These are phyloP conservation scores for Lomographa bimaculata DNA, from an alignment of 2,888 invertebrate genomes.

Conservation along the genomic window DNA sequence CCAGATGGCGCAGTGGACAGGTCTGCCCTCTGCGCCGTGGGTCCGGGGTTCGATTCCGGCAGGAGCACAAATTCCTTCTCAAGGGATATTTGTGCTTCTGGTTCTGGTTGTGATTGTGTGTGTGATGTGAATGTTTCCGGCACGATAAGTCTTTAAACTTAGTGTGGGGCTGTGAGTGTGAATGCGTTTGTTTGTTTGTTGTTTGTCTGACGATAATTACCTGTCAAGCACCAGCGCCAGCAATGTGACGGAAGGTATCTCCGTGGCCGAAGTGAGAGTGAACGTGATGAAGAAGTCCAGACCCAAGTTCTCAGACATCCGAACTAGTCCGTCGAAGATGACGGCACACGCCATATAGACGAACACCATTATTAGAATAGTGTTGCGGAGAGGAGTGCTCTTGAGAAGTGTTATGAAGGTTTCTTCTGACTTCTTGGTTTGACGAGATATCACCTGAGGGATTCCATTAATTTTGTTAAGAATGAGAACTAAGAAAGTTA, in stretches of 20 bases:
- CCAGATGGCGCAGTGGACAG: too few relatives aligned
- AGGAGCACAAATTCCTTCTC: too few relatives aligned
- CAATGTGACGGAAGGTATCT: constrained; percentile 71
- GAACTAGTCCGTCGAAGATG: constrained; percentile 73
- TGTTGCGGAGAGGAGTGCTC: constrained; percentile 54
- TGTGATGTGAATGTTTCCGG: too few relatives aligned
- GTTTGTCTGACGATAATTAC: too few relatives aligned
- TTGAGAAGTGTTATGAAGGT: constrained; percentile 55
- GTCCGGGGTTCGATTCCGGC: too few relatives aligned
- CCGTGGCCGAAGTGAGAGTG: constrained; percentile 71
- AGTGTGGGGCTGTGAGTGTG: too few relatives aligned
- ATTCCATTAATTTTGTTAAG: neutral
- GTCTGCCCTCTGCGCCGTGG: too few relatives aligned
- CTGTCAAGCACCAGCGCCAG: constrained; percentile 65
- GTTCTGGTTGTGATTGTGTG: too few relatives aligned
- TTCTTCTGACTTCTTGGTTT: constrained; percentile 56
- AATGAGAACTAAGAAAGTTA: too few relatives aligned
- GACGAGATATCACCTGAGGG: constrained; percentile 57
- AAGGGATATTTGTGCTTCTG: too few relatives aligned
- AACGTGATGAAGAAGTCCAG: constrained; percentile 75
- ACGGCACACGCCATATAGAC: constrained; percentile 70
- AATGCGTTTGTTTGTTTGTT: too few relatives aligned
- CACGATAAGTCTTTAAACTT: too few relatives aligned
- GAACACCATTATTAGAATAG: constrained; percentile 56
- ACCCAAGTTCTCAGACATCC: constrained; percentile 71